A percentile compares a stretch with the other conserved stretches of the same genome.
These are phyloP conservation scores for Noctua pronuba DNA, from an alignment of 2,888 invertebrate species.

Conservation along the genomic window DNA sequence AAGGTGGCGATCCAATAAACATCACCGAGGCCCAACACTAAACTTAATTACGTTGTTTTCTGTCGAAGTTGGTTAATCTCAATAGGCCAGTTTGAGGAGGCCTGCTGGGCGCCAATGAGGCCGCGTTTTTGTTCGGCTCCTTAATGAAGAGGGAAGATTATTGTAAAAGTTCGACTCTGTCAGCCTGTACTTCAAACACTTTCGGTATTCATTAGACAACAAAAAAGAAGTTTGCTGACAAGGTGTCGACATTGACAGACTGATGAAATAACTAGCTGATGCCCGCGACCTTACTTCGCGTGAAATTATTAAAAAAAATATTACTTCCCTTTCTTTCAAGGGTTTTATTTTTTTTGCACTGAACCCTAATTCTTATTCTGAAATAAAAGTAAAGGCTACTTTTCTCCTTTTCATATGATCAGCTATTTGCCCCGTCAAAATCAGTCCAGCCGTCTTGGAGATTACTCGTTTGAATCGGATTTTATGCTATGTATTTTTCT, in stretches of 20 bases:
- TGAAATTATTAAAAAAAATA: too few species aligned
- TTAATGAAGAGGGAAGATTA: slow-evolving; percentile 75
- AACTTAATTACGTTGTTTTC: slow-evolving; percentile 82
- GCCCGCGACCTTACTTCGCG: too few species aligned
- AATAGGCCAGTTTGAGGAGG: slow-evolving; percentile 73
- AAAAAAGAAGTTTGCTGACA: slow-evolving; percentile 44
- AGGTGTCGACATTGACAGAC: slow-evolving; percentile 19
- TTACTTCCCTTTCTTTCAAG: too few species aligned
- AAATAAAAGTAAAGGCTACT: too few species aligned
- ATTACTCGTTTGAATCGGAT: too few species aligned
- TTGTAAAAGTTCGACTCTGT: slow-evolving; percentile 77
- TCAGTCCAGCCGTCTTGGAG: too few species aligned
- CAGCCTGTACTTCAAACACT: slow-evolving; percentile 49
- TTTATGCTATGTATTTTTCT: too few species aligned
- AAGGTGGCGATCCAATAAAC: slow-evolving; percentile 75
- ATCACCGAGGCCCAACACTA: slow-evolving; percentile 70
- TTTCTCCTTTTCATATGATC: too few species aligned
- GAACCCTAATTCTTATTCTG: too few species aligned
- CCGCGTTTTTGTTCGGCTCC: slow-evolving; percentile 71
- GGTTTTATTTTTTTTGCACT: too few species aligned
- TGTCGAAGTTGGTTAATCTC: slow-evolving; percentile 79
- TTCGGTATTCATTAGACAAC: slow-evolving; percentile 50
- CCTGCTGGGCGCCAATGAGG: slow-evolving; percentile 69
- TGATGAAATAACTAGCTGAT: neutral
- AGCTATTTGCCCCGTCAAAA: too few species aligned